These are phyloP conservation scores for Stratiolaelaps scimitus DNA, from an alignment of 1,140 invertebrate genomes.

Conservation along the genomic window DNA sequence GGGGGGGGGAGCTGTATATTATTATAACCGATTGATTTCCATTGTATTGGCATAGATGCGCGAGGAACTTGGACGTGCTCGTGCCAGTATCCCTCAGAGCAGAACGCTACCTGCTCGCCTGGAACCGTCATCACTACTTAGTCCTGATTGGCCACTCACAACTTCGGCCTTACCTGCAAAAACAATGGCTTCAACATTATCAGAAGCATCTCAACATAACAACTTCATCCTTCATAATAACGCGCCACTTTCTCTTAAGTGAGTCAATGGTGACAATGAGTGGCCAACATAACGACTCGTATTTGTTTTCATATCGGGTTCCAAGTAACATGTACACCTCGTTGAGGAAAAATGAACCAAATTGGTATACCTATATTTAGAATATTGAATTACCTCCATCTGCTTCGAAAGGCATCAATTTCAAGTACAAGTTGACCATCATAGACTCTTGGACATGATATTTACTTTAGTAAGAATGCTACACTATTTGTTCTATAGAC, in stretches of 20 bases:
- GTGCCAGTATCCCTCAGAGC: slow-evolving; percentile 7
- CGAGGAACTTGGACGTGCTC: neutral
- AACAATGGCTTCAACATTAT: neutral
- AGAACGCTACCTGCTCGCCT: slow-evolving; percentile 7
- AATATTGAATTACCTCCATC: too few species aligned
- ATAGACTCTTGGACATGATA: too few species aligned
- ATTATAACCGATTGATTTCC: too few species aligned
- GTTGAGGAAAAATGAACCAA: too few species aligned
- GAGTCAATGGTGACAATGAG: neutral
- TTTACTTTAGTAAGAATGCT: too few species aligned
- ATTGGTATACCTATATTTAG: too few species aligned
- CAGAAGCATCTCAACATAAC: too few species aligned
- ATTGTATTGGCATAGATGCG: neutral
- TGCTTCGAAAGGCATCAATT: too few species aligned
- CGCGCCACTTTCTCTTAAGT: neutral
- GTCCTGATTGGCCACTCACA: slow-evolving; percentile 23
- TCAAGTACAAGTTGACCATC: too few species aligned
- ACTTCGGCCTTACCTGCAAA: neutral
- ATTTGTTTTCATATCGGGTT: neutral
- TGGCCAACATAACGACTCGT: neutral
- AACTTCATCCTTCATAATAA: neutral
- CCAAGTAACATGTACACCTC: neutral
- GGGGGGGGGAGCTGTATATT: too few species aligned
- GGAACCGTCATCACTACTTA: slow-evolving; percentile 5
- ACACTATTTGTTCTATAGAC: neutral